A percentile compares a stretch with the other conserved stretches of the same genome.
Evolutionary conservation across 2,888 invertebrate species (phyloP).

Genomic region (Achlya flavicornis): DNA sequence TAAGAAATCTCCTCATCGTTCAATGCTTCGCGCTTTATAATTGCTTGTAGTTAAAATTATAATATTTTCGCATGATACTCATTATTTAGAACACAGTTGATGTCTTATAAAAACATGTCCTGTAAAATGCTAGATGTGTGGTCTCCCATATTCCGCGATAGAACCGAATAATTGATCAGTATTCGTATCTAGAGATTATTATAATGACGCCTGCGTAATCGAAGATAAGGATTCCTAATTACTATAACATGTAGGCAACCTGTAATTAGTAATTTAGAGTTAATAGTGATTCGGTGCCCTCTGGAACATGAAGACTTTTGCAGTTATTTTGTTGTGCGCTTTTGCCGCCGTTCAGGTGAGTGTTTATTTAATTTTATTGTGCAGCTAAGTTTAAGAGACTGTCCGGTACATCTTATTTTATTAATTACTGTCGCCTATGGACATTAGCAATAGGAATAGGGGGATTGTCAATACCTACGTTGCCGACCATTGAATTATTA

Average conservation of each 20-base stretch:
- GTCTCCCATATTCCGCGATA: conserved; percentile 37
- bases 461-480: no score
- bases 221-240: conserved; percentile 29
- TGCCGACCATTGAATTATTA: no score
- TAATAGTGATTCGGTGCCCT: conserved; percentile 38
- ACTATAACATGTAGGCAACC: conserved; percentile 25
- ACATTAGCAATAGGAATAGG: no score
- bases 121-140: background rate
- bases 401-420: no score
- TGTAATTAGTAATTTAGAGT: conserved; percentile 31
- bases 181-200: conserved; percentile 45
- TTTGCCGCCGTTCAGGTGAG: conserved; percentile 67
- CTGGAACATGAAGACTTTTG: conserved; percentile 68
- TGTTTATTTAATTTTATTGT: background rate
- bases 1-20: no score
- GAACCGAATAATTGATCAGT: conserved; percentile 41
- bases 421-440: no score
- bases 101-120: no score
- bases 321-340: conserved; percentile 61
- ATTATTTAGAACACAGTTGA: no score
- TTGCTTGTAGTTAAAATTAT: no score
- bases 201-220: conserved; percentile 34
- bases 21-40: no score
- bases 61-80: no score
- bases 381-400: no score